Base-by-base conservation (phyloP, 2,797 vertebrate genomes). In the Galago senegalensis region DNA sequence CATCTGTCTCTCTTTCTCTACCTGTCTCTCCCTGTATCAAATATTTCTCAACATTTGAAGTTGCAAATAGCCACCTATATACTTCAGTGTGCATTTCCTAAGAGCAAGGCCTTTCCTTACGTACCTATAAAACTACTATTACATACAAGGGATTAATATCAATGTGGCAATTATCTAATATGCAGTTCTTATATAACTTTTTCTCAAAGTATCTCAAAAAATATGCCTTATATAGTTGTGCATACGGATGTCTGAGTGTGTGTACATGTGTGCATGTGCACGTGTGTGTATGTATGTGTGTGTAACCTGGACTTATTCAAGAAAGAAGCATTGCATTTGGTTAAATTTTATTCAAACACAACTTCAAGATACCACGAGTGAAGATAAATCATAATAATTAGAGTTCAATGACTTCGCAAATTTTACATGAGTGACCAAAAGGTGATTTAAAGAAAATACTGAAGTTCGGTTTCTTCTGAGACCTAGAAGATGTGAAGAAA, bases 121-220 rank as follows among this genome's bases (percentile, higher is more conserved):
- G 3, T 75, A 81, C 34, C 67, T 92, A 85, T 9, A 81, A 95
- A 75, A 77, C 43, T 63, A 69, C 29, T 1, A 5, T 58, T 58
- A 94, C 7, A 29, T 63, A 18, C 8, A 89, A 85, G n/a, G 2
- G 43, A 72, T 29, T 86, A 82, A 61, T 31, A 60, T 9, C 46
- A 14, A 76, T 87, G 69, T 93, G 73, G 60, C 80, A 86, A 61
- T 43, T 43, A 90, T 69, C n/a, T 29, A 93, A 67, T 77, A 58
- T 60, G 31, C 1, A 29, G 9, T 75, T 3, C 18, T 49, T 4
- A 77, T 69, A 49, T 9, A 49, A 29, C 31, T 69, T 80, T 94
- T 1, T 4, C 17, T 14, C 49, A 49, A 75, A 61, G 61, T 49
- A 3, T 29, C 79, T 91, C 58, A 79, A 93, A 94, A 21, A 94